Conservation (phyloP, 2,888 invertebrate genomes). For the Tinea pellionella region DNA sequence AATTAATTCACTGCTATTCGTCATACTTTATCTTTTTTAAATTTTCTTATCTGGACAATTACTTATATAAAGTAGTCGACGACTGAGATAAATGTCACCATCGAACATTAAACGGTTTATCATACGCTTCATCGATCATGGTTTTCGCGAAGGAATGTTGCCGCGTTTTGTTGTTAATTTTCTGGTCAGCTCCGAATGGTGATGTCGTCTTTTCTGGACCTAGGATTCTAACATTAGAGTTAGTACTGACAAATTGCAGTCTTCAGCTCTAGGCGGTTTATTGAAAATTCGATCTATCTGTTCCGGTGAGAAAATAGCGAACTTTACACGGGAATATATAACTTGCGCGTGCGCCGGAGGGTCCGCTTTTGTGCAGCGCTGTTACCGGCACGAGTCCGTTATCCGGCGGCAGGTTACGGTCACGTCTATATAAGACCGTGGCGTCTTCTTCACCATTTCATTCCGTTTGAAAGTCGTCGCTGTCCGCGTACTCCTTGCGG, state of each 20-base stretch:
- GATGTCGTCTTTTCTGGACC: constrained; percentile 6
- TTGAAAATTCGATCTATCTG: constrained; percentile 65
- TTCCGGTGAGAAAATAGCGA: constrained; percentile 41
- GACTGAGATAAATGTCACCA: not conserved
- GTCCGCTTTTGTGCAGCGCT: constrained; percentile 35
- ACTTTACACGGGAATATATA: constrained; percentile 16
- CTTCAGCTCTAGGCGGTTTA: constrained; percentile 58
- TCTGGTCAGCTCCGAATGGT: not conserved
- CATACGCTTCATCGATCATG: not conserved
- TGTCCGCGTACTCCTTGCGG: constrained; percentile 31
- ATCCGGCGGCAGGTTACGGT: constrained; percentile 69
- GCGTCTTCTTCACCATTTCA: constrained; percentile 68
- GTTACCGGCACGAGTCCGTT: constrained; percentile 51
- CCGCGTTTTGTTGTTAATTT: not conserved
- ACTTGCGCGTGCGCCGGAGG: constrained; percentile 35
- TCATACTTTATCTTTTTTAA: not conserved
- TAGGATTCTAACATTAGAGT: not conserved
- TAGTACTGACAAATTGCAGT: constrained; percentile 51
- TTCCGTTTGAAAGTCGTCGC: constrained; percentile 61
- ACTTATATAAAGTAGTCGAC: not conserved
- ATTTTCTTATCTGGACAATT: not conserved
- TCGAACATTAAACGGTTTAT: not conserved
- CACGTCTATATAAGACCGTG: constrained; percentile 67
- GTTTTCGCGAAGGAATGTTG: constrained; percentile 2
- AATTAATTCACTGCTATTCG: no score